Evolutionary conservation across 2,113 vertebrate genomes (phyloP).

Genomic region (Cathartes aura): DNA sequence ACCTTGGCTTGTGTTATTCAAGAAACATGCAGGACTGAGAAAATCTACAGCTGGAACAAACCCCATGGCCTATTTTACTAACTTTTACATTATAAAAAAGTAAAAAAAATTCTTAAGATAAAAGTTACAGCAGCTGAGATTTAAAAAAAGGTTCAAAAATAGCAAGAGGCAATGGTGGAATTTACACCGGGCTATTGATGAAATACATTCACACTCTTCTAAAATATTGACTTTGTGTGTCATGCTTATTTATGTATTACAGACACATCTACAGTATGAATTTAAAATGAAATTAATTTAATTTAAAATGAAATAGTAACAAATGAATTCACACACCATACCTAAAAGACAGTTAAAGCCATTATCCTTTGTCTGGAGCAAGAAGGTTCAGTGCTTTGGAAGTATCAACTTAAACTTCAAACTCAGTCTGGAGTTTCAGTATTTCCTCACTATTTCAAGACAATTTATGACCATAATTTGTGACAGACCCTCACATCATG

Average conservation of each 20-base stretch:
- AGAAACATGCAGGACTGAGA: background rate
- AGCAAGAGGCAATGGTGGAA: background rate
- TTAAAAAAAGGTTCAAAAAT: background rate
- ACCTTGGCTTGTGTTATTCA: background rate
- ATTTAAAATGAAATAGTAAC: background rate
- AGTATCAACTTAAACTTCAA: background rate
- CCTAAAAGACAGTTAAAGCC: background rate
- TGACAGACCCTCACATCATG: background rate
- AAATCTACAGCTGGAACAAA: background rate
- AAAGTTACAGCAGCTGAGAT: background rate
- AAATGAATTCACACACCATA: background rate
- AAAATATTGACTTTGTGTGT: background rate
- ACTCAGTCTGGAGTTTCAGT: background rate
- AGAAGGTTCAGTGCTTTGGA: background rate
- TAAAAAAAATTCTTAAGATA: background rate
- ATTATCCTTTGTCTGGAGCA: background rate
- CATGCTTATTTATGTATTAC: background rate
- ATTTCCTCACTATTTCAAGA: background rate
- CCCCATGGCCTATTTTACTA: background rate
- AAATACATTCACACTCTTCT: background rate
- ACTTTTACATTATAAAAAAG: background rate
- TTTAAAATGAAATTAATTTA: background rate
- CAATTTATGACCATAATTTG: background rate
- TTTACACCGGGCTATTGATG: accelerated
- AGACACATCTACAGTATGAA: background rate